Base-by-base conservation (phyloP, 2,113 vertebrate species). In the Zosterops hypoxanthus region DNA sequence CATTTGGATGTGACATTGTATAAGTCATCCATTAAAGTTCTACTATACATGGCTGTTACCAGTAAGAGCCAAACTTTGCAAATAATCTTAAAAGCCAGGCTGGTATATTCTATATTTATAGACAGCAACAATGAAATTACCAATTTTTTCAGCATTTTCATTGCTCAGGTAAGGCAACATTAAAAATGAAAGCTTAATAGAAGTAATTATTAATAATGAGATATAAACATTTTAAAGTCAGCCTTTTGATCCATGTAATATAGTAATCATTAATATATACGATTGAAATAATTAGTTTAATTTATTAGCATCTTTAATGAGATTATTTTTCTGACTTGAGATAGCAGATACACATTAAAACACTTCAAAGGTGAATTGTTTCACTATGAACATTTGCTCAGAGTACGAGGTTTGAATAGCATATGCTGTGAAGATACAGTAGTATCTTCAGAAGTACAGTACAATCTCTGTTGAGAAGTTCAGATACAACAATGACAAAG, bases 121-220 rank as follows among this genome's bases (percentile, higher is more conserved):
- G 36, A 77, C 22, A 57, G 5, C 33, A 81, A 46, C 9, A 79
- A 10, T 33, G 12, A 86, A 79, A 68, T 33, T 34, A 33, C 3
- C 9, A 5, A 1, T 8, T 44, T 69, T 49, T 57, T 65, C 41
- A 50, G 21, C 3, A 28, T 70, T 91, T 83, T 46, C 46, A 61
- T 52, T 56, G 31, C 20, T n/a, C 76, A 88, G 64, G 66, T 88
- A 55, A 91, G 53, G 76, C 31, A 53, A 84, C 25, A 70, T 64
- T 41, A 59, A 81, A 79, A 66, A 79, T 10, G 41, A 66, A 85
- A 72, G 11, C 25, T 84, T 86, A 82, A 69, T 8, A 81, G 25
- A 88, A 90, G 33, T 49, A 55, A 73, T 75, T 92, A 77, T 61
- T 88, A 93, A 72, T 72, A 77, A 87, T n/a, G 42, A 60, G 24